Conservation (phyloP, 2,113 vertebrate genomes). For the Ellobius talpinus region DNA sequence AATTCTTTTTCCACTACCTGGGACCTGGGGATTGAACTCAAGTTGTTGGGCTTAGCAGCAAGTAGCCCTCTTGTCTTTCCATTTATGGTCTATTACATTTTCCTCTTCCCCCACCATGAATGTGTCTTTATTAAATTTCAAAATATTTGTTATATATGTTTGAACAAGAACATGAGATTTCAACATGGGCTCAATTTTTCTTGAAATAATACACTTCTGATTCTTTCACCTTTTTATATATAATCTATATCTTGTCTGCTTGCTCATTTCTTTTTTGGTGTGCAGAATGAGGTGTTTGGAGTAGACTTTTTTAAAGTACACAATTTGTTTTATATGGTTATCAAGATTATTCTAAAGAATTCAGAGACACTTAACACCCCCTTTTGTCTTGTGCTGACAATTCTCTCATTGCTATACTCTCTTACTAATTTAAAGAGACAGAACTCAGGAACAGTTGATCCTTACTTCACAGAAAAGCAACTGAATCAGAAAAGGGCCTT, state of each 20-base stretch:
- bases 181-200: background rate
- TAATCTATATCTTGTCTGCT: background rate
- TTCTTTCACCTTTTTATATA: conserved; percentile 22
- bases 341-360: conserved; percentile 55
- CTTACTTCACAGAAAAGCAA: conserved; percentile 59
- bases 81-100: conserved; percentile 34
- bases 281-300: background rate
- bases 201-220: conserved; percentile 30
- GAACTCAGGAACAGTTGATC: background rate
- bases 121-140: conserved; percentile 35
- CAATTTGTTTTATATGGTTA: conserved; percentile 27
- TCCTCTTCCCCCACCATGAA: background rate
- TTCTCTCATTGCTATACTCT: background rate
- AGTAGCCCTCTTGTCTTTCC: background rate
- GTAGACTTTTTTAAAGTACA: background rate
- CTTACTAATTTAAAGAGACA: conserved; percentile 40
- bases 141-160: conserved; percentile 47
- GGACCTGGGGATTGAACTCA: background rate
- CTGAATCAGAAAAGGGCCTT: background rate
- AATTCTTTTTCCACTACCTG: background rate
- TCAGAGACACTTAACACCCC: background rate
- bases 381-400: background rate
- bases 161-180: conserved; percentile 43
- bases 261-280: background rate
- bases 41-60: background rate